These are phyloP conservation scores for Brachyrhaphis roseni DNA, from an alignment of 2,797 vertebrate species.

Conservation along the genomic window DNA sequence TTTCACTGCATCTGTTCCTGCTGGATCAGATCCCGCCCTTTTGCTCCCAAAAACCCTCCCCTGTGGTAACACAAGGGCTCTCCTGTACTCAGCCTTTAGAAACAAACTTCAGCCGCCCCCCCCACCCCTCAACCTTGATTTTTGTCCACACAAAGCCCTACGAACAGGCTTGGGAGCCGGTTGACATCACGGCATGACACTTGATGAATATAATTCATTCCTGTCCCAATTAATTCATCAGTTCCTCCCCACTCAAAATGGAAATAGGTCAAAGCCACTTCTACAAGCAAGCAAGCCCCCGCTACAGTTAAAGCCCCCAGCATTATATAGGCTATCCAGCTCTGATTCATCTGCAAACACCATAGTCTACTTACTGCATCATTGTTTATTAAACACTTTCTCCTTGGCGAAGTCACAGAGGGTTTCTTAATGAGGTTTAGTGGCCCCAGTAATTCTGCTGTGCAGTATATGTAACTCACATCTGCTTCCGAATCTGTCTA, in stretches of 20 bases:
- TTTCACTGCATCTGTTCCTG: conserved; percentile 13
- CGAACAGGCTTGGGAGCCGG: conserved; percentile 29
- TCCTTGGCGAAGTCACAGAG: conserved; percentile 11
- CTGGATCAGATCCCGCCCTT: conserved; percentile 13
- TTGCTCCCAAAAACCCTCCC: not conserved
- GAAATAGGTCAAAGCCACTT: conserved; percentile 75
- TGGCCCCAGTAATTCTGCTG: conserved; percentile 10
- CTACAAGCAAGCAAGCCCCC: conserved; percentile 17
- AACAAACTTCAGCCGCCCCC: not conserved
- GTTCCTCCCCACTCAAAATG: conserved; percentile 65
- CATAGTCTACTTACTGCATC: conserved; percentile 12
- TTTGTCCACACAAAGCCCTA: conserved; percentile 1
- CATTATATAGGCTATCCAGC: conserved; percentile 65
- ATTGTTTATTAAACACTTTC: conserved; percentile 63
- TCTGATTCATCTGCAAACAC: conserved; percentile 44
- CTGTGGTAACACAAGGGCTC: not conserved
- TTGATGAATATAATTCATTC: conserved; percentile 67
- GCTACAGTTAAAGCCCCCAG: conserved; percentile 52
- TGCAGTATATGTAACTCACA: conserved; percentile 21
- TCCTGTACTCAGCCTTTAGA: not conserved
- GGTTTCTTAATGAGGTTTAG: conserved; percentile 17
- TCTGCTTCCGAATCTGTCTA: conserved; percentile 12
- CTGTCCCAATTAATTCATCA: conserved; percentile 75
- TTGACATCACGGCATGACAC: conserved; percentile 43
- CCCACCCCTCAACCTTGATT: conserved; percentile 8